phyloP scores from a whole-genome alignment of 2,797 vertebrate genomes.

The Acrossocheilus wenchowensis region DNA sequence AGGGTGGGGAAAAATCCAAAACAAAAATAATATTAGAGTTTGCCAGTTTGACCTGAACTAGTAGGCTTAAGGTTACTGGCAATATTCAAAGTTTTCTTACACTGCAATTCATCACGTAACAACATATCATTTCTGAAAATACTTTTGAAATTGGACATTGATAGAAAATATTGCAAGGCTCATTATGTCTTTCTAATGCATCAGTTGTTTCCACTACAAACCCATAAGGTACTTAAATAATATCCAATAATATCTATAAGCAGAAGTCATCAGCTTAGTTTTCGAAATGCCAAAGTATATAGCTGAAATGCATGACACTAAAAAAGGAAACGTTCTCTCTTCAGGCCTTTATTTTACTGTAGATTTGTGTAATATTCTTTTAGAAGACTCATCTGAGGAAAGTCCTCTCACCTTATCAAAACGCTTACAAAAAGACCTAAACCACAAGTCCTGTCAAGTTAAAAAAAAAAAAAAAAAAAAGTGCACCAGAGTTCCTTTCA shows the following conservation, averaged over 20 bases:
- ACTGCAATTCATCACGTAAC: background rate
- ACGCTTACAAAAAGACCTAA: constrained; percentile 39
- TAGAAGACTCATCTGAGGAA: constrained; percentile 14
- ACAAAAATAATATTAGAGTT: background rate
- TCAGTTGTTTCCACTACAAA: background rate
- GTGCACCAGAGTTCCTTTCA: constrained; percentile 53
- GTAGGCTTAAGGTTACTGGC: background rate
- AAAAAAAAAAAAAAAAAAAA: constrained; percentile 20
- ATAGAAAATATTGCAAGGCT: constrained; percentile 1
- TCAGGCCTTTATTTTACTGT: constrained; percentile 34
- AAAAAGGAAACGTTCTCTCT: constrained; percentile 31
- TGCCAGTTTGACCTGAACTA: background rate
- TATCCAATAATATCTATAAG: constrained; percentile 18
- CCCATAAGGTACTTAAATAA: constrained; percentile 21
- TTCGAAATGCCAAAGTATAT: constrained; percentile 20
- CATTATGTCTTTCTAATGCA: constrained; percentile 2
- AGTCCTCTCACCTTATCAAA: constrained; percentile 47
- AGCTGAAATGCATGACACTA: constrained; percentile 22
- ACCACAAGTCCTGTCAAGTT: constrained; percentile 39
- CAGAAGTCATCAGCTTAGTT: background rate
- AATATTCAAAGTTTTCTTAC: background rate
- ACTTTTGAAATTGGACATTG: background rate
- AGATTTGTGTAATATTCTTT: constrained; percentile 15
- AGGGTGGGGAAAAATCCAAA: background rate
- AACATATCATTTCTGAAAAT: background rate